These are phyloP conservation scores for Petrophora chlorosata DNA, from an alignment of 2,888 invertebrate species.

Conservation along the genomic window DNA sequence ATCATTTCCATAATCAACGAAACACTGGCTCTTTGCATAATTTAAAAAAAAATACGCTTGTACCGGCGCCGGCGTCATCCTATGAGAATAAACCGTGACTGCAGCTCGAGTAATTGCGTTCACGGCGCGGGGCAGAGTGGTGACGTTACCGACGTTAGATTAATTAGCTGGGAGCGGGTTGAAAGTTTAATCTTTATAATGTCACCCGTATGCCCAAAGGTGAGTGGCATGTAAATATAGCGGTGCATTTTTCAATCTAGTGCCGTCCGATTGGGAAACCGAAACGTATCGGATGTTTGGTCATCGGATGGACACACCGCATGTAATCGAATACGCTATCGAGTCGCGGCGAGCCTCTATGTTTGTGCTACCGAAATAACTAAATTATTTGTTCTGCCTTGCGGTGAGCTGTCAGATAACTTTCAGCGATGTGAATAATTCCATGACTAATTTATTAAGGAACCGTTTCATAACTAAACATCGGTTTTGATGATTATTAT, in stretches of 20 bases:
- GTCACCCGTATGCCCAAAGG: slow-evolving; percentile 34
- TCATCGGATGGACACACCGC: slow-evolving; percentile 58
- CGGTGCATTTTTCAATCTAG: slow-evolving; percentile 58
- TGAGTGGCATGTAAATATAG: slow-evolving; percentile 30
- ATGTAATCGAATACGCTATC: slow-evolving; percentile 67
- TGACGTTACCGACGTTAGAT: slow-evolving; percentile 44
- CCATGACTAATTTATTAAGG: slow-evolving; percentile 11
- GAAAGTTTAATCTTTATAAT: slow-evolving; percentile 67
- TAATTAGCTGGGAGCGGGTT: slow-evolving; percentile 63
- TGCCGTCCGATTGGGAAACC: slow-evolving; percentile 47
- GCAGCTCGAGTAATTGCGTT: slow-evolving; percentile 63
- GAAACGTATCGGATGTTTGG: slow-evolving; percentile 63
- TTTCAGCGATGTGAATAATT: slow-evolving; percentile 30
- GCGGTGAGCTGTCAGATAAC: slow-evolving; percentile 34
- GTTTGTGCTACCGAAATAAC: slow-evolving; percentile 49
- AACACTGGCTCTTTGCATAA: slow-evolving; percentile 41
- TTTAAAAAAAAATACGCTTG: slow-evolving; percentile 48
- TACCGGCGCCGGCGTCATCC: slow-evolving; percentile 45
- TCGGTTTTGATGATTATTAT: background rate
- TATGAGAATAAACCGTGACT: slow-evolving; percentile 59
- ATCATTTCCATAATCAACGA: slow-evolving; percentile 32
- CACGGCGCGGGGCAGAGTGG: slow-evolving; percentile 47
- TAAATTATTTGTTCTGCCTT: slow-evolving; percentile 52
- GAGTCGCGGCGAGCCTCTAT: slow-evolving; percentile 52
- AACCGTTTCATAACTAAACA: background rate